Conservation (phyloP, 2,888 invertebrate species). For the Drosophila putrida region DNA sequence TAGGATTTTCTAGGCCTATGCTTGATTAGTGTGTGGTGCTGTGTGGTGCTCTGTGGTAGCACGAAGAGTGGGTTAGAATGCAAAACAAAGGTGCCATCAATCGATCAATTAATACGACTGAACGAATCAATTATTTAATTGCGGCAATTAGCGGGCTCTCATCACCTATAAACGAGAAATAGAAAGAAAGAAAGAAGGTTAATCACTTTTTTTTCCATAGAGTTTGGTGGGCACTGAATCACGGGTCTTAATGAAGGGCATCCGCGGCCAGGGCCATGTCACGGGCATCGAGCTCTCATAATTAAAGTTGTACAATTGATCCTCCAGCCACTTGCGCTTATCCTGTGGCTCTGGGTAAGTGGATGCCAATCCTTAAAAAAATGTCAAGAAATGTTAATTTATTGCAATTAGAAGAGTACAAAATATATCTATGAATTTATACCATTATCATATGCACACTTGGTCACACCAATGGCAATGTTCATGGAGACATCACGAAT, state of each 20-base stretch:
- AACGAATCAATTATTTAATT: constrained; percentile 73
- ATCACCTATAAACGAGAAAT: constrained; percentile 65
- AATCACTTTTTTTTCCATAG: constrained; percentile 81
- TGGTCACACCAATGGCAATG: constrained; percentile 94
- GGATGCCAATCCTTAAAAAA: constrained; percentile 90
- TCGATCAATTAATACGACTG: constrained; percentile 52
- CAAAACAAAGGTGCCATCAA: constrained; percentile 77
- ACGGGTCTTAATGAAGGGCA: constrained; percentile 84
- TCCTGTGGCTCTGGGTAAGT: constrained; percentile 94
- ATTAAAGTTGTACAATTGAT: constrained; percentile 91
- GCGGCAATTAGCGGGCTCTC: constrained; percentile 82
- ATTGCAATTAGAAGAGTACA: not conserved
- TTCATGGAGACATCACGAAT: constrained; percentile 95
- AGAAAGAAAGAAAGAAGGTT: constrained; percentile 60
- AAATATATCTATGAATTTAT: constrained; percentile 38
- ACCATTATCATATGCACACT: constrained; percentile 96
- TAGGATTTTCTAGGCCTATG: constrained; percentile 32
- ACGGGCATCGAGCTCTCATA: constrained; percentile 92
- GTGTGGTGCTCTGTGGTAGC: constrained; percentile 61
- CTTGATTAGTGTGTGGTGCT: constrained; percentile 70
- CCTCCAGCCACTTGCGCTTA: constrained; percentile 89
- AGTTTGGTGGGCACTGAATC: constrained; percentile 83
- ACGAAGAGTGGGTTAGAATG: constrained; percentile 72
- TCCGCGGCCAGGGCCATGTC: constrained; percentile 88
- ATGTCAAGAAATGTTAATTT: not conserved